These are phyloP conservation scores for Meda fulgida DNA, from an alignment of 2,797 vertebrate species.

Conservation along the genomic window DNA sequence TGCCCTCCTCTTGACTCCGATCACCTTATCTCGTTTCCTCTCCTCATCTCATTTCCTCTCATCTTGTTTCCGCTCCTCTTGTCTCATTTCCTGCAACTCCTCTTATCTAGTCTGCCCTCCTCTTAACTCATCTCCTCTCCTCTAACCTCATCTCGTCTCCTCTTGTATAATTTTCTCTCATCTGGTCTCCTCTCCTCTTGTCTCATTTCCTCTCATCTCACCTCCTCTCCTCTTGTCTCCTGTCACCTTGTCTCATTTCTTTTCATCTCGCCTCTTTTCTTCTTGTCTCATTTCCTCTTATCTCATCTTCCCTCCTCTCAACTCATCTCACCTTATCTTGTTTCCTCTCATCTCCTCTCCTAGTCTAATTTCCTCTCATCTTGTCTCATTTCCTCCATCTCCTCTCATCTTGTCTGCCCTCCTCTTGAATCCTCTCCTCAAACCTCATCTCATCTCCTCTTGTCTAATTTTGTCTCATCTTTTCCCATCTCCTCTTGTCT, in stretches of 20 bases:
- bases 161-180: background rate
- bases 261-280: slow-evolving; percentile 24
- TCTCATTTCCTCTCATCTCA: background rate
- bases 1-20: too few species aligned
- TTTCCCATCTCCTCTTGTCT: background rate
- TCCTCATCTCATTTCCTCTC: background rate
- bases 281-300: background rate
- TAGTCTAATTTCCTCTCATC: background rate
- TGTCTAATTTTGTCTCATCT: background rate
- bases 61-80: background rate
- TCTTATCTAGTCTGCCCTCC: background rate
- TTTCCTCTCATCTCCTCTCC: background rate
- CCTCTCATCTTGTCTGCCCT: background rate
- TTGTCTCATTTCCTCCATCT: background rate
- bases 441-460: slow-evolving; percentile 38
- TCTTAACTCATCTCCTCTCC: background rate
- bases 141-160: background rate
- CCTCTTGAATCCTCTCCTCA: background rate
- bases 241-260: background rate
- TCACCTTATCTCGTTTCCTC: background rate
- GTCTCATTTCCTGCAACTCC: background rate
- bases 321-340: background rate
- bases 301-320: slow-evolving; percentile 46
- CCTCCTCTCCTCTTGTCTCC: background rate
- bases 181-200: background rate